Conservation (phyloP, 2,888 invertebrate genomes). For the Andrena haemorrhoa region DNA sequence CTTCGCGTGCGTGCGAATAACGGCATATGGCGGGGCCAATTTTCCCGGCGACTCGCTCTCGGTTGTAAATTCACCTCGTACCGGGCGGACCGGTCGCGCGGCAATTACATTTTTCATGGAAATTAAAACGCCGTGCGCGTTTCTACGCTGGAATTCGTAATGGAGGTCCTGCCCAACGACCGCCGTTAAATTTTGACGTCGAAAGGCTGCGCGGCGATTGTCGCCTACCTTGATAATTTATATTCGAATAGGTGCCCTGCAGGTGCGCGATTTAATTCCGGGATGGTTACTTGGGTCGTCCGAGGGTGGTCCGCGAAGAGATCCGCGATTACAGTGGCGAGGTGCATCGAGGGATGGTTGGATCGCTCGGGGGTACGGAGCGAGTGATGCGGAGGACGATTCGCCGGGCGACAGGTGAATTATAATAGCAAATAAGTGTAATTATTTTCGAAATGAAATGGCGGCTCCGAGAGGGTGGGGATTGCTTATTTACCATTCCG, state of each 20-base stretch:
- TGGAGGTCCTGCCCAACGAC: constrained; percentile 33
- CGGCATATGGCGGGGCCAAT: constrained; percentile 52
- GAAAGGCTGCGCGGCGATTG: constrained; percentile 1
- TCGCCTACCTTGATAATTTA: not conserved
- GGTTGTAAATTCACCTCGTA: constrained; percentile 52
- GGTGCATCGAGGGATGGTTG: no score
- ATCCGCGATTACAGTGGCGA: no score
- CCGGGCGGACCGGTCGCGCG: constrained; percentile 33
- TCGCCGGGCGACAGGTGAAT: constrained; percentile 29
- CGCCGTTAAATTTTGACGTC: constrained; percentile 31
- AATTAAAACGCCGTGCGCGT: constrained; percentile 49
- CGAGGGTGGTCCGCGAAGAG: not conserved
- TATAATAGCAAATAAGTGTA: constrained; percentile 47
- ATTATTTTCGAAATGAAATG: constrained; percentile 64
- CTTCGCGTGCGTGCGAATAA: constrained; percentile 51
- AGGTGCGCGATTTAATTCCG: not conserved
- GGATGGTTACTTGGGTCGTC: not conserved
- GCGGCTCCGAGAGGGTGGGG: constrained; percentile 24
- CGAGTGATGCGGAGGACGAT: not conserved
- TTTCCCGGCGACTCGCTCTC: constrained; percentile 49
- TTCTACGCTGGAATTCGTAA: constrained; percentile 45
- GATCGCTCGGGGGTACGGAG: no score
- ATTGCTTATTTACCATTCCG: constrained; percentile 65
- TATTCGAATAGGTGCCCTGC: not conserved
- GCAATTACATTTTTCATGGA: constrained; percentile 58